These are phyloP conservation scores for Sebastes steindachneri DNA, from an alignment of 2,797 vertebrate genomes.

Conservation along the genomic window DNA sequence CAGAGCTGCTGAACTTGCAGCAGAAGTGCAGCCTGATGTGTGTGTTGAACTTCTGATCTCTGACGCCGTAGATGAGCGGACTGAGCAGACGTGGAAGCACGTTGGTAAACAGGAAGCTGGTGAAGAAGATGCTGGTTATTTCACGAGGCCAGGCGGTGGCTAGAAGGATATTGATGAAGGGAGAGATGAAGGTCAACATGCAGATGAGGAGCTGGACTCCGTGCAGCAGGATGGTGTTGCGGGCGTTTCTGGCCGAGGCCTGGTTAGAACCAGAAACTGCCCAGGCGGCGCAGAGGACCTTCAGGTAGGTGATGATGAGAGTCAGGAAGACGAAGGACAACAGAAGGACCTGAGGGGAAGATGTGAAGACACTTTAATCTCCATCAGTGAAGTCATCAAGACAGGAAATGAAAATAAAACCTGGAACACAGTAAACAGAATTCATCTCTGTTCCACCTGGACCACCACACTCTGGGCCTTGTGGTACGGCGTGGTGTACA, in stretches of 20 bases:
- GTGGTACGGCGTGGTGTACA: constrained; percentile 43
- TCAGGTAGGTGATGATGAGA: constrained; percentile 65
- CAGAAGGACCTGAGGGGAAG: constrained; percentile 19
- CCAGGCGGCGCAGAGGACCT: constrained; percentile 51
- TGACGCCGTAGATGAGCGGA: constrained; percentile 72
- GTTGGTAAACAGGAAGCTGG: constrained; percentile 48
- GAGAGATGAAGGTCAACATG: constrained; percentile 55
- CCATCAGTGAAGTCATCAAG: not conserved
- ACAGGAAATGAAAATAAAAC: not conserved
- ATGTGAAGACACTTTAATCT: not conserved
- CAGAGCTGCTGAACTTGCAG: not conserved
- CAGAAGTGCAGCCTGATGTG: constrained; percentile 39
- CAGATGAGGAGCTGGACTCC: constrained; percentile 71
- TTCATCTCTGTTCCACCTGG: constrained; percentile 12
- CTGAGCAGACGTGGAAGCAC: constrained; percentile 71
- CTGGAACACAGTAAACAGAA: not conserved
- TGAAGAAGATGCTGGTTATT: constrained; percentile 34
- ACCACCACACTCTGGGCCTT: not conserved
- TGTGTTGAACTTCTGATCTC: constrained; percentile 67
- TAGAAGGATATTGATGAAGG: constrained; percentile 15
- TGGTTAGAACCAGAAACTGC: constrained; percentile 14
- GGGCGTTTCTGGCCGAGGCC: constrained; percentile 60
- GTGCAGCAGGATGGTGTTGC: constrained; percentile 75
- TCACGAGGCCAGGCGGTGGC: constrained; percentile 10
- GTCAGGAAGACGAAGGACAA: constrained; percentile 63